Evolutionary conservation across 64 coral and sea anemone genomes (phyloP), one percentile per base, ranked within the genome.

Genomic region (Orbicella faveolata): DNA sequence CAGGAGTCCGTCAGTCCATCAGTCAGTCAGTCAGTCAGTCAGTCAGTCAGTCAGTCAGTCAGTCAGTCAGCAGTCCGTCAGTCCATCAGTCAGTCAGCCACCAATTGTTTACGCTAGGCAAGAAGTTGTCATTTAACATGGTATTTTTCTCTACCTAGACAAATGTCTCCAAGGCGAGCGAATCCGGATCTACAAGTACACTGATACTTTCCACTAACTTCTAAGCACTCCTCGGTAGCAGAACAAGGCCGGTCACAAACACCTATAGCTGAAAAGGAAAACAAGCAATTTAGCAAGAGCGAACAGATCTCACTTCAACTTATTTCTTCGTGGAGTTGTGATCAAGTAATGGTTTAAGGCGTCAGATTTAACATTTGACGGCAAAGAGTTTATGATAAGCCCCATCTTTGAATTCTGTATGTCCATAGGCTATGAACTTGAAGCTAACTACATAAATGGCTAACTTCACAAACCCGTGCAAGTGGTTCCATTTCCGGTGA

Each of bases 131-230:
- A 7, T 25, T 70, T 70, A 70, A 70, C 30, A 26, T 23, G 21
- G 21, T 26, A 70, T 26, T 26, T 25, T 37, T 8, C 33, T n/a
- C 10, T 85, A 90, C 88, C 88, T 81, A 79, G 33, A 51, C 88
- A 90, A 69, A 69, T 44, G 30, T 69, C 78, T 0, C 65, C 77
- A 20, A 63, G 63, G 19, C 36, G 61, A 20, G 61, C 61, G 36
- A 80, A 90, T 63, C 88, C 88, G 33, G 77, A 34, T 30, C 51
- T 90, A 18, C 94, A 95, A 4, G 23, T 86, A 74, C 94, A 95
- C 33, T 72, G 72, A 83, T 84, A 95, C 7, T 79, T 92, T 36
- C 94, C 94, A 59, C 52, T 21, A 17, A 65, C 44, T 73, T 95
- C 88, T 61, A 61, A 41, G 30, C 94, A 95, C 73, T 86, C 64